These are phyloP conservation scores for Meloe dianella DNA, from an alignment of 2,888 invertebrate species.

Conservation along the genomic window DNA sequence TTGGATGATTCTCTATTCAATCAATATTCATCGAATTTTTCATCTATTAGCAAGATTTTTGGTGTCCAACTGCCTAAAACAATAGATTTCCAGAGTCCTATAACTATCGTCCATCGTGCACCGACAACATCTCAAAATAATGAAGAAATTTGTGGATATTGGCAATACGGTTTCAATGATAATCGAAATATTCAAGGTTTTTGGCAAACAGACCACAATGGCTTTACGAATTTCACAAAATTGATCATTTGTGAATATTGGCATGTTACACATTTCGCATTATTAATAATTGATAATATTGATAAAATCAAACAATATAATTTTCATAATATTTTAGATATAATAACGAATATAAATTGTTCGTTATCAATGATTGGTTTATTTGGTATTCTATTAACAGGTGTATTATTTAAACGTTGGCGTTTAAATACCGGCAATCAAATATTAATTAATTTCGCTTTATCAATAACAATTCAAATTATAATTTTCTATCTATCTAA, in stretches of 20 bases:
- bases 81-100: constrained; percentile 12
- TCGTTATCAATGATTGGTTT: constrained; percentile 63
- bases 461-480: constrained; percentile 51
- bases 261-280: constrained; percentile 67
- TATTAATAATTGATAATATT: constrained; percentile 16
- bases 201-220: constrained; percentile 58
- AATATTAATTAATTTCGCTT: constrained; percentile 51
- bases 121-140: background rate
- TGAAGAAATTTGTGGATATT: constrained; percentile 57
- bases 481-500: constrained; percentile 51
- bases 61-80: constrained; percentile 17
- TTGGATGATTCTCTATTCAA: constrained; percentile 21
- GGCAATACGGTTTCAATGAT: constrained; percentile 57
- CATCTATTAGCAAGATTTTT: constrained; percentile 22
- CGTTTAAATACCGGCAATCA: constrained; percentile 59
- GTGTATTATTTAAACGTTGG: constrained; percentile 66
- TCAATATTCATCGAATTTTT: constrained; percentile 3
- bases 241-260: constrained; percentile 63
- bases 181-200: constrained; percentile 39
- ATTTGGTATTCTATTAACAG: constrained; percentile 62
- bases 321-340: constrained; percentile 54
- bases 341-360: constrained; percentile 64
- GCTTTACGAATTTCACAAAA: constrained; percentile 29
- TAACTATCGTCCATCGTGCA: constrained; percentile 17
- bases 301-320: constrained; percentile 15